A percentile compares a stretch with the other conserved stretches of the same genome.
These are phyloP conservation scores for Luperina nickerlii DNA, from an alignment of 2,888 invertebrate genomes.

Conservation along the genomic window DNA sequence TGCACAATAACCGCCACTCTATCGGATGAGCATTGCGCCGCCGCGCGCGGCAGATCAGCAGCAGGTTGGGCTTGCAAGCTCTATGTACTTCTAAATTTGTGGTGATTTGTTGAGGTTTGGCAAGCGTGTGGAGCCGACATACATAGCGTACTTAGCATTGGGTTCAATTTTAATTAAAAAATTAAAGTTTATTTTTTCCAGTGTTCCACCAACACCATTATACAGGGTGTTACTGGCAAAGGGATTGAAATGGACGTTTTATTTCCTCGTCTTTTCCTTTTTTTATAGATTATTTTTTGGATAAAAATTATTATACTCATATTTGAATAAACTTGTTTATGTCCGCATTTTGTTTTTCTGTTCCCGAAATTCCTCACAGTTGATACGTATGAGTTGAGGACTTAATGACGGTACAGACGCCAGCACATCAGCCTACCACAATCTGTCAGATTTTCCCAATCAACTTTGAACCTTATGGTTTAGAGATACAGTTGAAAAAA, in stretches of 20 bases:
- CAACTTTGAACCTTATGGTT: too few relatives aligned
- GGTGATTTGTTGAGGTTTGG: neutral
- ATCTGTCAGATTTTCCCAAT: too few relatives aligned
- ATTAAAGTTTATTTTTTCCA: conserved; percentile 70
- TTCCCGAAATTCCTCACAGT: neutral
- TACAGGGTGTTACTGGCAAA: conserved; percentile 73
- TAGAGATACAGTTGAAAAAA: too few relatives aligned
- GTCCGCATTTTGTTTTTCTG: conserved; percentile 21
- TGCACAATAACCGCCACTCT: neutral
- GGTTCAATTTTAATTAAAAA: conserved; percentile 14
- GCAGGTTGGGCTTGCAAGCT: neutral
- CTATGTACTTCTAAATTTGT: neutral
- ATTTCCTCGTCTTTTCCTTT: conserved; percentile 83
- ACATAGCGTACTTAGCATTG: neutral
- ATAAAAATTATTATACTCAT: conserved; percentile 58
- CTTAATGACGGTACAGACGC: neutral
- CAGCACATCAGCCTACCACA: too few relatives aligned
- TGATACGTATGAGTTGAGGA: too few relatives aligned
- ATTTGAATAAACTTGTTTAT: conserved; percentile 27
- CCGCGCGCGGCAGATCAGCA: neutral
- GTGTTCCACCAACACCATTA: conserved; percentile 75
- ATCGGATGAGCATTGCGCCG: neutral
- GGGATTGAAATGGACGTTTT: conserved; percentile 78
- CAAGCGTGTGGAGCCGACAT: conserved; percentile 11
- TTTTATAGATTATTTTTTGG: conserved; percentile 83